Conservation (phyloP, 2,113 vertebrate species). For the Eretmochelys imbricata region DNA sequence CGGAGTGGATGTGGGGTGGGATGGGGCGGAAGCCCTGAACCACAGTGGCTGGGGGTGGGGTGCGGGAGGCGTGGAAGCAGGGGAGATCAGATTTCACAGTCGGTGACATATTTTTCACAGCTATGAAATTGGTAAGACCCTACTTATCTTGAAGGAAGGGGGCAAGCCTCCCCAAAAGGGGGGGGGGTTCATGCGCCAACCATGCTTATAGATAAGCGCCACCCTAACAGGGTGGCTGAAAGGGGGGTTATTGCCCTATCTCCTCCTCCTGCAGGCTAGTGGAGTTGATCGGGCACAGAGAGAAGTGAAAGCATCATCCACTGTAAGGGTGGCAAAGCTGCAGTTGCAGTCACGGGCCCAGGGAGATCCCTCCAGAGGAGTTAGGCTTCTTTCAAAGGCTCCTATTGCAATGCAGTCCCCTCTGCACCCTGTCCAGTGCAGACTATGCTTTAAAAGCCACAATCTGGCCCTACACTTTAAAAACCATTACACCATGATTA, state of each 20-base stretch:
- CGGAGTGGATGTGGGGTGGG: no score
- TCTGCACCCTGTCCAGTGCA: background rate
- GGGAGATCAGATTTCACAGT: no score
- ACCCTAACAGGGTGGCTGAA: background rate
- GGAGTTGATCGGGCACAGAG: background rate
- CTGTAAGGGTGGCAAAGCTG: background rate
- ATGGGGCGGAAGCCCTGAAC: no score
- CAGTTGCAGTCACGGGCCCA: background rate
- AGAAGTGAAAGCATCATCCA: rapidly evolving
- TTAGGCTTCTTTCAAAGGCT: background rate
- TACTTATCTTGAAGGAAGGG: no score
- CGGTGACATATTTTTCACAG: no score
- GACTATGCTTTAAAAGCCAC: background rate
- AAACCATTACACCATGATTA: background rate
- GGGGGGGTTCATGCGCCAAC: no score
- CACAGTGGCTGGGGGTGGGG: no score
- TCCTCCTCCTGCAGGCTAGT: rapidly evolving
- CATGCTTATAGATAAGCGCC: background rate
- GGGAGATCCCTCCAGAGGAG: background rate
- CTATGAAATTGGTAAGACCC: no score
- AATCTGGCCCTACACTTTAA: background rate
- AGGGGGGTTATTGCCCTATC: background rate
- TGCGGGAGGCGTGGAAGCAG: no score
- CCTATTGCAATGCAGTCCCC: background rate
- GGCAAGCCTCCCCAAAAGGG: no score